Evolutionary conservation across 2,113 vertebrate species (phyloP).

Genomic region (Triplophysa dalaica): DNA sequence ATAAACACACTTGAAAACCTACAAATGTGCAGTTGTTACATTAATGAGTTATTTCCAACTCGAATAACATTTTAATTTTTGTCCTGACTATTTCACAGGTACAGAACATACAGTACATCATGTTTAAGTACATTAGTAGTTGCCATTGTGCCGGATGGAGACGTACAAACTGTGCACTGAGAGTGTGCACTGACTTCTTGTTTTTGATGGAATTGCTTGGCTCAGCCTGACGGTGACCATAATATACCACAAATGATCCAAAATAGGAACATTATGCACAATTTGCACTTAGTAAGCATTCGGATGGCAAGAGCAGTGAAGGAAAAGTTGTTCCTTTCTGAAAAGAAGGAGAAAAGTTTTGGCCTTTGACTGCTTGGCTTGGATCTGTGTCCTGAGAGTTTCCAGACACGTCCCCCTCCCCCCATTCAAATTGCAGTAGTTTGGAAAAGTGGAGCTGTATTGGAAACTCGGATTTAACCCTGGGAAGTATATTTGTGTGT

Average conservation of each 20-base stretch:
- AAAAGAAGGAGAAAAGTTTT: conserved; percentile 44
- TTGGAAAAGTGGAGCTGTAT: conserved; percentile 40
- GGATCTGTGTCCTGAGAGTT: conserved; percentile 34
- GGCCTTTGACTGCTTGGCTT: conserved; percentile 47
- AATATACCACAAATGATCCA: conserved; percentile 46
- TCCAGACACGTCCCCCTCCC: conserved; percentile 42
- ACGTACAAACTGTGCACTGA: background rate
- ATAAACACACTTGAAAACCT: background rate
- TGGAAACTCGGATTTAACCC: conserved; percentile 15
- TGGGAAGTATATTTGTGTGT: background rate
- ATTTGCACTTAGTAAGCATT: conserved; percentile 54
- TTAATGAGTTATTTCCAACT: too few species aligned
- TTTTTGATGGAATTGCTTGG: conserved; percentile 49
- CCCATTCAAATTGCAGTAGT: conserved; percentile 38
- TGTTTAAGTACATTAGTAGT: too few species aligned
- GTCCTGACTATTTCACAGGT: too few species aligned
- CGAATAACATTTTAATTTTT: too few species aligned
- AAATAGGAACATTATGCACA: conserved; percentile 55
- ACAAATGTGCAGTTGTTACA: too few species aligned
- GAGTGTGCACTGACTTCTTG: conserved; percentile 37
- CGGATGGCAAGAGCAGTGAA: conserved; percentile 47
- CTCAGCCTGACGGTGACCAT: conserved; percentile 35
- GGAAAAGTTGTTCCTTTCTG: conserved; percentile 48
- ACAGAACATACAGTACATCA: too few species aligned
- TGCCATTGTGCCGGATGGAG: background rate